These are phyloP conservation scores for Alosa alosa DNA, from an alignment of 2,113 vertebrate genomes.

Conservation along the genomic window DNA sequence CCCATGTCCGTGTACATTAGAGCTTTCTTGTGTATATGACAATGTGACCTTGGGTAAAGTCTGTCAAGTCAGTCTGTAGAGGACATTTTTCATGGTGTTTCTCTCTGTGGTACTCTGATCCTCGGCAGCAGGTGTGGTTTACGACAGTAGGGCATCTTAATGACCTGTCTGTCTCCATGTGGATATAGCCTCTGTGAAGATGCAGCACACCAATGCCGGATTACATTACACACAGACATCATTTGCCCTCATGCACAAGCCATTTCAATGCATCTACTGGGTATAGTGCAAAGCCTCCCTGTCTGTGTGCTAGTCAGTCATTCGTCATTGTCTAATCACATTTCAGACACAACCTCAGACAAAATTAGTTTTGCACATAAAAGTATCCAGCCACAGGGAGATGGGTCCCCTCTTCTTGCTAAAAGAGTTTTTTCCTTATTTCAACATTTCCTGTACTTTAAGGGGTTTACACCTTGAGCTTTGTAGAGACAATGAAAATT, in stretches of 20 bases:
- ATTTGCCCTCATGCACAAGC: not conserved
- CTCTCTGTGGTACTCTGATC: not conserved
- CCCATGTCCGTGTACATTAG: not conserved
- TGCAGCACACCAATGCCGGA: not conserved
- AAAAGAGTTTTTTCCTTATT: not conserved
- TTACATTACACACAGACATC: not conserved
- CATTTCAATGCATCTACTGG: not conserved
- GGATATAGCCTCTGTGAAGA: conserved; percentile 1
- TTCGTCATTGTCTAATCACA: not conserved
- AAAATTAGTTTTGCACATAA: not conserved
- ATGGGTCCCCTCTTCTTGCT: not conserved
- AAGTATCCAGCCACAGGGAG: not conserved
- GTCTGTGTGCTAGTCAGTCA: not conserved
- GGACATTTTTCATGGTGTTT: not conserved
- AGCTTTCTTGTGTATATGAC: not conserved
- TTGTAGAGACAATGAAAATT: no score
- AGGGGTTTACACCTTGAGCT: not conserved
- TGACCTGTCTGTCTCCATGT: not conserved
- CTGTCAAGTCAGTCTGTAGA: not conserved
- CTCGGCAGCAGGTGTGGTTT: not conserved
- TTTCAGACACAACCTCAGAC: not conserved
- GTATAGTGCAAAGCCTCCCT: not conserved
- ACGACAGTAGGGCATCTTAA: not conserved
- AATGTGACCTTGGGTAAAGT: not conserved
- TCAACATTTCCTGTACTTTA: not conserved